phyloP scores from a whole-genome alignment of 2,888 invertebrate species.

The Labia minor region DNA sequence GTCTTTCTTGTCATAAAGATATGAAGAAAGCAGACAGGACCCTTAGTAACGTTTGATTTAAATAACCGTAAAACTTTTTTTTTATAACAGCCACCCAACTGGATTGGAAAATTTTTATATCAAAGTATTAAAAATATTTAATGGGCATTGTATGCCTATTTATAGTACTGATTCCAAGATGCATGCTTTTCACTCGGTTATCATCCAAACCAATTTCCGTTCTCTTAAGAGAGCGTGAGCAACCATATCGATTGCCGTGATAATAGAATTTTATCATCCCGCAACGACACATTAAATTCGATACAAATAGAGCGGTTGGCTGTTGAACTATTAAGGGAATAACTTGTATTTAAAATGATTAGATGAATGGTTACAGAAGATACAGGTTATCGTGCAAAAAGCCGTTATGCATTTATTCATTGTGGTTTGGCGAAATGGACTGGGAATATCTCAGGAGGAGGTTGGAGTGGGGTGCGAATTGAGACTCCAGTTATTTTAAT shows the following conservation, averaged over 20 bases:
- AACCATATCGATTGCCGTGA: background rate
- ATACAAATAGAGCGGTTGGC: background rate
- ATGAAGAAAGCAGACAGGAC: background rate
- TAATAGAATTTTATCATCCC: constrained; percentile 1
- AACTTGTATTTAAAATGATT: background rate
- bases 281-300: background rate
- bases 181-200: background rate
- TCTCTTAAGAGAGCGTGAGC: background rate
- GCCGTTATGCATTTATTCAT: constrained; percentile 7
- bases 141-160: constrained; percentile 13
- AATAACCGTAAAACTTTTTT: constrained; percentile 3
- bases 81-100: constrained; percentile 8
- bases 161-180: background rate
- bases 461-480: background rate
- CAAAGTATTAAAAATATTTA: constrained; percentile 1
- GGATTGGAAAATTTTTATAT: constrained; percentile 13
- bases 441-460: background rate
- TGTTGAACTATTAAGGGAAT: background rate
- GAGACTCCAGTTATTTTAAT: background rate
- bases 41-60: background rate
- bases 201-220: background rate
- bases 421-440: background rate
- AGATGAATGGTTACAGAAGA: background rate
- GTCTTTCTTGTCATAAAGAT: background rate
- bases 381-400: background rate